Evolutionary conservation across 2,113 vertebrate genomes (phyloP).

Genomic region (Pterocles gutturalis): DNA sequence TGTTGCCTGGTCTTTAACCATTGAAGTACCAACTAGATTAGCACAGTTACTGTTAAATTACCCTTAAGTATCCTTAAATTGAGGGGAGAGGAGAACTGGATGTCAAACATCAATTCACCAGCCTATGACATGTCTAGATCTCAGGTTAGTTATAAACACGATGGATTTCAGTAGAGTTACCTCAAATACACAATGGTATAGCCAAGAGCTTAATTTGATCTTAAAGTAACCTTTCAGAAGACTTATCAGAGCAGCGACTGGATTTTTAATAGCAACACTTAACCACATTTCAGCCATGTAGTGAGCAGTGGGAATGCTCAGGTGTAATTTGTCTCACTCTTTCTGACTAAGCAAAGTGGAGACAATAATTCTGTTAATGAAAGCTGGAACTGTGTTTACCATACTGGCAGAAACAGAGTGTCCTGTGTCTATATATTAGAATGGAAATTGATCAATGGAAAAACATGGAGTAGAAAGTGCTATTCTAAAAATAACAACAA

Average conservation of each 20-base stretch:
- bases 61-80: neutral
- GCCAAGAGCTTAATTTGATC: neutral
- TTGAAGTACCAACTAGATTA: neutral
- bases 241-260: neutral
- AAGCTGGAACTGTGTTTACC: neutral
- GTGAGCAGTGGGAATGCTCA: neutral
- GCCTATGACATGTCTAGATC: neutral
- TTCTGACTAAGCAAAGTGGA: neutral
- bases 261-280: neutral
- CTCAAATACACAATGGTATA: neutral
- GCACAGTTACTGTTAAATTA: neutral
- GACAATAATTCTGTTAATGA: neutral
- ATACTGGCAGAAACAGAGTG: neutral
- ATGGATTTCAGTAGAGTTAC: neutral
- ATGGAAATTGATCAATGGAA: neutral
- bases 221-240: neutral
- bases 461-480: neutral
- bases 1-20: neutral
- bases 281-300: neutral
- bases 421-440: neutral
- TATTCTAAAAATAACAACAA: slow-evolving; percentile 19
- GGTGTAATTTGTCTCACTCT: neutral
- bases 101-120: neutral
- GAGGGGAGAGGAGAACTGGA: neutral
- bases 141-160: neutral